Evolutionary conservation across 2,113 vertebrate species (phyloP), one percentile per base, ranked within the genome.

Genomic region (Machaerirhynchus nigripectus): DNA sequence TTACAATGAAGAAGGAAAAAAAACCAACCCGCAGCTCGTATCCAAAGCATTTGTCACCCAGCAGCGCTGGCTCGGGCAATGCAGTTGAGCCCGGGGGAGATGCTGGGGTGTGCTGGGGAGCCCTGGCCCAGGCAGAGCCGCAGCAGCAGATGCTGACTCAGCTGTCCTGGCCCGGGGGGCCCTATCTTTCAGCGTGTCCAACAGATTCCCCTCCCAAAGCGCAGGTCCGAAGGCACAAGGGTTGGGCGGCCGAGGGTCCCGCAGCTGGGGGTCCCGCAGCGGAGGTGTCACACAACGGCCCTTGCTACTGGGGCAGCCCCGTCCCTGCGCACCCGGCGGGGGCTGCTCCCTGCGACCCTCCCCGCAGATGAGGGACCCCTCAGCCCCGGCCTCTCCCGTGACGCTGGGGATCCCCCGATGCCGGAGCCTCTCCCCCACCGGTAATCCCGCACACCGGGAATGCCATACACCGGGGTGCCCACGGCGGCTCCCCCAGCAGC

Each of bases 161-260:
- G 50, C 74, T 27, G 15, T 22, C 64, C 28, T 17, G 49, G 31
- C 16, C 27, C 1, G 33, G 21, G 30, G 49, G 24, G 5, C 9
- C 5, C 65, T 39, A 0, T 10, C 26, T 27, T 24, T 10, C 7
- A 8, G 19, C 1, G n/a, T 30, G 22, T 9, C 47, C 60, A 8
- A 30, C 7, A 39, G n/a, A 22, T 26, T 52, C 40, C 46, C 6
- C 27, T 57, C 22, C 7, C 50, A 15, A 23, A 42, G 22, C 0
- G 4, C 64, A n/a, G 24, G 9, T 27, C 75, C 75, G 13, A 50
- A 65, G 44, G 44, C 7, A 37, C 26, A 5, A 44, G 24, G n/a
- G 22, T 9, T 18, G 75, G 33, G n/a, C 4, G 12, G 47, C 10
- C 1, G 22, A 37, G 39, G 7, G 42, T 19, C 42, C 31, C 12